Evolutionary conservation across 2,113 vertebrate species (phyloP), one percentile per base, ranked within the genome.

Genomic region (Callocephalon fimbriatum): DNA sequence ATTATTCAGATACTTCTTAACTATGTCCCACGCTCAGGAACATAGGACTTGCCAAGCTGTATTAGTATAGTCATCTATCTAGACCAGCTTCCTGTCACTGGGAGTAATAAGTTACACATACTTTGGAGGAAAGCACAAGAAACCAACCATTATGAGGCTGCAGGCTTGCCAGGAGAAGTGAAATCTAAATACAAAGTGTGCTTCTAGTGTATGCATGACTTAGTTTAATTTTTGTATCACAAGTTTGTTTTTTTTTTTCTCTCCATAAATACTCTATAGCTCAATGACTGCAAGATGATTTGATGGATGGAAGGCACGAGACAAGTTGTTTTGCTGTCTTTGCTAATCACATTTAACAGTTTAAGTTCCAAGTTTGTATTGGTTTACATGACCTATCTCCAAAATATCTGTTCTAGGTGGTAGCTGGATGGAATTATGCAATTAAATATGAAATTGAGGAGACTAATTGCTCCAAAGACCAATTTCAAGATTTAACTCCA

Each of bases 381-480:
- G 37, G 31, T 93, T 93, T 88, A 88, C 54, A 35, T 58, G 72
- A 91, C 8, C 3, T 35, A 40, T 50, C 62, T 94, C 48, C 40
- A 85, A 92, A 76, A 94, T 67, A 85, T 80, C 86, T 97, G 12
- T 98, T 95, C 48, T 95, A 99, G 99, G 98, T 99, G 80, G 97
- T 99, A 32, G 93, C 97, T 72, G 99, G 99, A 90, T 98, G 98
- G 95, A 98, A 98, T 83, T 99, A 98, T 56, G 10, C 79, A 42
- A n/a, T 99, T 53, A 91, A 17, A 37, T 99, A 99, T 79, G 87
- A 98, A 31, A 96, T 99, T 82, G 56, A 67, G 90, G 98, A 98
- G 94, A 99, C 98, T n/a, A 98, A 97, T 53, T 99, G 99, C 70
- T 95, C 98, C 92, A 99, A 99, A 97, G 29, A 81, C 0, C 79